These are phyloP conservation scores for Exocentrus adspersus DNA, from an alignment of 2,888 invertebrate genomes.

Conservation along the genomic window DNA sequence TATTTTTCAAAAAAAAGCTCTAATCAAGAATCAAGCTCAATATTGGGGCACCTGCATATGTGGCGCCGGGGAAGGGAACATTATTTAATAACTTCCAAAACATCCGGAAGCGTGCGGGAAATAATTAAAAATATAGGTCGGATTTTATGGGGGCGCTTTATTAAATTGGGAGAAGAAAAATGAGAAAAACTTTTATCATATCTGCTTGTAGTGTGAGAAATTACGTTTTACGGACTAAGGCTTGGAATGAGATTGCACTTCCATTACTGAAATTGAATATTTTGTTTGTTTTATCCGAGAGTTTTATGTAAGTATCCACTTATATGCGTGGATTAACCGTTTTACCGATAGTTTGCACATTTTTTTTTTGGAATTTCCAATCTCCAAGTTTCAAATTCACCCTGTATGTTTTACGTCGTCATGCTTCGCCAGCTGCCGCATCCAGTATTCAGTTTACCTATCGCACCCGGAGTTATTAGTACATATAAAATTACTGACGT, in stretches of 20 bases:
- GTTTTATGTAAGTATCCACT: too few species aligned
- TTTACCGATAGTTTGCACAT: too few species aligned
- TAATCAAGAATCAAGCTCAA: too few species aligned
- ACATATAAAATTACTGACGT: slow-evolving; percentile 43
- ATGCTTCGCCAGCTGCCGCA: too few species aligned
- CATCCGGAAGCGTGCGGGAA: slow-evolving; percentile 35
- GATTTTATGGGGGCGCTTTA: slow-evolving; percentile 58
- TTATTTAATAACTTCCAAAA: slow-evolving; percentile 9
- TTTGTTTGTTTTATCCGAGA: slow-evolving; percentile 11
- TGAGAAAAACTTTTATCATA: slow-evolving; percentile 60
- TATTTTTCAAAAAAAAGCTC: too few species aligned
- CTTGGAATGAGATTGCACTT: slow-evolving; percentile 42
- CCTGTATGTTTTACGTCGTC: neutral
- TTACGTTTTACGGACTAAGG: slow-evolving; percentile 53
- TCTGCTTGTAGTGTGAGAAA: slow-evolving; percentile 57
- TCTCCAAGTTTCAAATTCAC: neutral
- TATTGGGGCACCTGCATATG: too few species aligned
- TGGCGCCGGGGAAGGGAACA: neutral
- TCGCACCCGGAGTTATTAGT: slow-evolving; percentile 34
- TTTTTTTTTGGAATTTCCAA: too few species aligned
- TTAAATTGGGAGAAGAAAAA: slow-evolving; percentile 58
- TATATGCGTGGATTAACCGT: too few species aligned
- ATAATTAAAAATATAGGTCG: slow-evolving; percentile 59
- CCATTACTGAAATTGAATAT: slow-evolving; percentile 46
- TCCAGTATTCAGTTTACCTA: neutral